A percentile compares a stretch with the other conserved stretches of the same genome.
phyloP scores from a whole-genome alignment of 2,113 vertebrate genomes.

The Brachypteracias leptosomus region DNA sequence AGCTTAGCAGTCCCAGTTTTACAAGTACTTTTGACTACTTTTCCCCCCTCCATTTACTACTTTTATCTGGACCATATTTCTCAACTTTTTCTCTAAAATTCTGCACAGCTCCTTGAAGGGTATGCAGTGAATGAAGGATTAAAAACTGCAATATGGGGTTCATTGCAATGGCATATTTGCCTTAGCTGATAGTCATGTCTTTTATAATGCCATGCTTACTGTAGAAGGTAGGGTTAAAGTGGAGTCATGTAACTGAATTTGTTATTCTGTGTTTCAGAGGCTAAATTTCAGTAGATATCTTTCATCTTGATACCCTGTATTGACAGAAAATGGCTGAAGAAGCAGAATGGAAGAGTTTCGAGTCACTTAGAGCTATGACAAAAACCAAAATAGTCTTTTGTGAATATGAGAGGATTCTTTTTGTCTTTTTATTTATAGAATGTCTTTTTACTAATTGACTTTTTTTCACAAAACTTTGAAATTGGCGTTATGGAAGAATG shows the following conservation, averaged over 20 bases:
- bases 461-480: not conserved
- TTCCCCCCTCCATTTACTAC: not conserved
- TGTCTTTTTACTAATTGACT: not conserved
- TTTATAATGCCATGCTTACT: not conserved
- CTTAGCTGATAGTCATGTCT: not conserved
- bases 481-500: not conserved
- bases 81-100: not conserved
- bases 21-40: not conserved
- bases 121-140: not conserved
- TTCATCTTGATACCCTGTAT: not conserved
- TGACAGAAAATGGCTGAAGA: not conserved
- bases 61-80: not conserved
- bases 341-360: not conserved
- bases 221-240: not conserved
- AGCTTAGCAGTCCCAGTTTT: not conserved
- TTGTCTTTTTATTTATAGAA: not conserved
- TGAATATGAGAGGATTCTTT: not conserved
- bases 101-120: not conserved
- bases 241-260: not conserved
- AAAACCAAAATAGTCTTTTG: not conserved
- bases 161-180: not conserved
- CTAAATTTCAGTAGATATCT: not conserved
- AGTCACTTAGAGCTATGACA: not conserved
- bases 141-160: not conserved
- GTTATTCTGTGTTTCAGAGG: not conserved